Conservation (phyloP, 1,140 invertebrate genomes). For the Drosophila hydei region DNA sequence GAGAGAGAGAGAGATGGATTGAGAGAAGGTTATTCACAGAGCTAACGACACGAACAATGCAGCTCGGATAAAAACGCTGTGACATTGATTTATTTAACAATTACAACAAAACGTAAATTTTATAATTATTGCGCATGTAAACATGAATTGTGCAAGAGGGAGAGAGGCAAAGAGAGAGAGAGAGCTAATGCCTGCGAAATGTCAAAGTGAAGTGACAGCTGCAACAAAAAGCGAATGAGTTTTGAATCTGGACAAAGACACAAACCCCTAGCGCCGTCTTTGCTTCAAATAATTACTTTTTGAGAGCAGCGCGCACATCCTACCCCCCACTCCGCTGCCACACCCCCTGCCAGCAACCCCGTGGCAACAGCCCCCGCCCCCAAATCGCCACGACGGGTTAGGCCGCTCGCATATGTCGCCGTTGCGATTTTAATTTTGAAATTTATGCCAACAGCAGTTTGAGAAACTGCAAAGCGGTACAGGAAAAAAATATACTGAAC, state of each 20-base stretch:
- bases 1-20: background rate
- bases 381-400: background rate
- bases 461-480: conserved; percentile 54
- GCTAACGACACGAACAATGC: conserved; percentile 30
- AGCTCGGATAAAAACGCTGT: conserved; percentile 43
- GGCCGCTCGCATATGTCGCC: conserved; percentile 72
- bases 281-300: conserved; percentile 83
- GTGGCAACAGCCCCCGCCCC: conserved; percentile 13
- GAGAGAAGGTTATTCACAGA: background rate
- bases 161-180: conserved; percentile 16
- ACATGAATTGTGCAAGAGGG: conserved; percentile 50
- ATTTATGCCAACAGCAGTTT: conserved; percentile 82
- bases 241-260: conserved; percentile 26
- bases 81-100: conserved; percentile 81
- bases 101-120: conserved; percentile 78
- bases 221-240: conserved; percentile 48
- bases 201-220: conserved; percentile 73
- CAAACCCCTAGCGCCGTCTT: conserved; percentile 60
- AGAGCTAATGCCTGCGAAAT: conserved; percentile 64
- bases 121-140: conserved; percentile 83
- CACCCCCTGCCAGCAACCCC: conserved; percentile 26
- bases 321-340: conserved; percentile 11
- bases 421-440: conserved; percentile 82
- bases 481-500: conserved; percentile 26
- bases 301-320: conserved; percentile 46